Conservation (phyloP, 2,113 vertebrate species). For the Solea senegalensis region DNA sequence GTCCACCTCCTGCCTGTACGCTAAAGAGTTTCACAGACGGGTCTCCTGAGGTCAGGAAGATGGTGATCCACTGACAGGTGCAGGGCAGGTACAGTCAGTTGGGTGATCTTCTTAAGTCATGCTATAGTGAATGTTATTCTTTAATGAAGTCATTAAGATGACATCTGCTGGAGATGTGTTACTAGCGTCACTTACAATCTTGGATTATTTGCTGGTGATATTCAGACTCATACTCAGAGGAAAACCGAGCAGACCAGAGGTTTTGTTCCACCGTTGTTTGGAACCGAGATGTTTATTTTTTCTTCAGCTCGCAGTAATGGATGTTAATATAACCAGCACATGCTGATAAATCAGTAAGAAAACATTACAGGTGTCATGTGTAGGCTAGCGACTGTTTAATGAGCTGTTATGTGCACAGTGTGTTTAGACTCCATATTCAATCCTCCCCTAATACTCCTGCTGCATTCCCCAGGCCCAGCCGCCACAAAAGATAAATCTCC, state of each 20-base stretch:
- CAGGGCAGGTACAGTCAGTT: too few relatives aligned
- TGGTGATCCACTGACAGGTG: too few relatives aligned
- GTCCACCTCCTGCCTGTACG: too few relatives aligned
- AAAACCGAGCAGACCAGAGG: background rate
- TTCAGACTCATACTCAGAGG: background rate
- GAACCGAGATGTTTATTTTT: background rate
- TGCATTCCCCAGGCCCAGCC: constrained; percentile 3
- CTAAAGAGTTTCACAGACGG: too few relatives aligned
- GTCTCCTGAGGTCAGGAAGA: too few relatives aligned
- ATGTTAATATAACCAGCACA: background rate
- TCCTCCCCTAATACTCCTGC: constrained; percentile 26
- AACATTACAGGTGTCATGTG: constrained; percentile 8
- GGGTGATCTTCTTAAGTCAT: background rate
- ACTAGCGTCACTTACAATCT: too few relatives aligned
- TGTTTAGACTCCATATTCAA: constrained; percentile 45
- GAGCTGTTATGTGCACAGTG: constrained; percentile 35
- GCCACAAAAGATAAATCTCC: constrained; percentile 38
- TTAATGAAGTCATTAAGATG: background rate
- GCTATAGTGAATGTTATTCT: background rate
- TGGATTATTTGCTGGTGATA: constrained; percentile 3
- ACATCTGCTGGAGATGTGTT: background rate
- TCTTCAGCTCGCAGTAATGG: background rate
- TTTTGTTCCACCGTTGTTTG: background rate
- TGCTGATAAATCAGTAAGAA: constrained; percentile 15
- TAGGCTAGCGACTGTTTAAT: constrained; percentile 26